Base-by-base conservation (phyloP, 37 sponge, comb jelly and placozoan species). In the Theonella swinhoei region DNA sequence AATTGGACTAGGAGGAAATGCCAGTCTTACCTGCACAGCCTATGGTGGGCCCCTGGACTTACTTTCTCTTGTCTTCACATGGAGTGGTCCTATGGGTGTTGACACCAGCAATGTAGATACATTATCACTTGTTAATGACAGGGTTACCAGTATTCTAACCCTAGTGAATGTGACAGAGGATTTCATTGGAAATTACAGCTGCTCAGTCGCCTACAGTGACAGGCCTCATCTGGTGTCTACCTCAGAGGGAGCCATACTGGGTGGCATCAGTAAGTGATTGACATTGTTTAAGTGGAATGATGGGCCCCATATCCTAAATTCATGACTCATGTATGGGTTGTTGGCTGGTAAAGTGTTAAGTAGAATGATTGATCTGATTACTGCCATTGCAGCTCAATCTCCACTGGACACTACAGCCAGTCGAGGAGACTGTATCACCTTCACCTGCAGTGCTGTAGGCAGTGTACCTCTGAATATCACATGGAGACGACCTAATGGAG, bases 21-120 rank as follows among this genome's bases (percentile, higher is more conserved):
- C 38, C 59, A 80, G 20, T 28, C 65, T 87, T 25, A 65, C 66
- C 37, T 87, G 87, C 58, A 36, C 64, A 0, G 58, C 80, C 8
- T 47, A 32, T 19, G 81, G 74, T 29, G 80, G 87, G 32, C 69
- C 39, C 26, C 32, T 32, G n/a, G 36, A 42, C 4, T 5, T 7
- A 4, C 5, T 36, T 35, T n/a, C 28, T 7, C 39, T 74, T 31
- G 32, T 30, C 22, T 43, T 76, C 68, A 68, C 69, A 11, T 84
- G 84, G 84, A 64, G 35, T 31, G 68, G 68, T 43, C 84, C 84
- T 47, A 42, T 25, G 41, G 60, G 9, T 33, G 17, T 62, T 64
- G 35, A n/a, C 26, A 64, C 24, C 67, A 25, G 9, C n/a, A 39
- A 37, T 30, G 11, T 64, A 61, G 61, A 36, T 33, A 59, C 36